These are phyloP conservation scores for Fragum sueziense DNA, from an alignment of 2,888 invertebrate genomes.

Conservation along the genomic window DNA sequence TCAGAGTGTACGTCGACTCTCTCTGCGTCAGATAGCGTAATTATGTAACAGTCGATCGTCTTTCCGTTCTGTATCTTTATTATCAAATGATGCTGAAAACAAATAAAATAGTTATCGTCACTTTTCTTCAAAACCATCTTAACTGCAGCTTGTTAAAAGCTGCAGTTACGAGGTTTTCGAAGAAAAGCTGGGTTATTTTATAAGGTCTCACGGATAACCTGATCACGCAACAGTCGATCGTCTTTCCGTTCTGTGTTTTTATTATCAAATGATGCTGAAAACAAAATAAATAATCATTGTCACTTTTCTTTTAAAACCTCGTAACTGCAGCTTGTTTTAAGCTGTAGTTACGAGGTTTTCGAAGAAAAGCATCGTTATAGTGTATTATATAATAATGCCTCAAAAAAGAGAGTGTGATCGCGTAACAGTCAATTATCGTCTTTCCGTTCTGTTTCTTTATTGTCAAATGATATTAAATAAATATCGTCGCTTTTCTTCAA, in stretches of 20 bases:
- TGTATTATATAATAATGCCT: too few relatives aligned
- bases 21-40: background rate
- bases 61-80: background rate
- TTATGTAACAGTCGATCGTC: conserved; percentile 1
- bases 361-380: too few relatives aligned
- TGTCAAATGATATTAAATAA: background rate
- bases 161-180: too few relatives aligned
- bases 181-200: too few relatives aligned
- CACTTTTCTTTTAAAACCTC: too few relatives aligned
- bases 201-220: background rate
- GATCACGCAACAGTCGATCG: background rate
- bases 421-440: background rate
- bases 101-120: too few relatives aligned
- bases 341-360: too few relatives aligned
- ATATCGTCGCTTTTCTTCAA: too few relatives aligned
- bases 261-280: background rate
- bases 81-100: background rate
- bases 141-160: too few relatives aligned
- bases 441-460: background rate
- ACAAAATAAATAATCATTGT: too few relatives aligned
- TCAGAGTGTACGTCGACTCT: conserved; percentile 2
- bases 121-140: too few relatives aligned
- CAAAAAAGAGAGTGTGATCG: background rate
- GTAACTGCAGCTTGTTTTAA: too few relatives aligned
- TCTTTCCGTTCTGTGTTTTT: background rate